Percentiles rank a stretch among this genome's conserved stretches.
Evolutionary conservation across 2,888 invertebrate genomes (phyloP).

Genomic region (Lampropteryx suffumata): DNA sequence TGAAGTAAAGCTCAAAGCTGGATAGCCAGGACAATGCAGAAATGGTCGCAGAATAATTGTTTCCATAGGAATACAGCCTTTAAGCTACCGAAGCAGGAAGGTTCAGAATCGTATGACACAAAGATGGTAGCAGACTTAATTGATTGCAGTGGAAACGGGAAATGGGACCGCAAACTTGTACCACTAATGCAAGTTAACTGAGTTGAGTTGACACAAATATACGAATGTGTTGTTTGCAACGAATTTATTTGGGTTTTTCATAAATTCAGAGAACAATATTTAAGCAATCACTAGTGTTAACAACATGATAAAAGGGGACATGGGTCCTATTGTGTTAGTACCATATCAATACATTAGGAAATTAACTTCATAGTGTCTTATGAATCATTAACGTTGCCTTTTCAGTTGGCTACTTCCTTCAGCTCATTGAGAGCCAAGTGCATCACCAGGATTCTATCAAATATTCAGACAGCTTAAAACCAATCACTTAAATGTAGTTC

Average conservation of each 20-base stretch:
- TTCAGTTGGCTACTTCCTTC: too few species aligned
- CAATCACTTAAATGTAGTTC: constrained; percentile 6
- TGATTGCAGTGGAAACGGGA: constrained; percentile 40
- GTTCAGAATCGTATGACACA: constrained; percentile 19
- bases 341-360: too few species aligned
- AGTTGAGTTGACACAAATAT: constrained; percentile 29
- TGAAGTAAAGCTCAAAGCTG: constrained; percentile 16
- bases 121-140: constrained; percentile 39
- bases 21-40: not conserved
- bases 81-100: not conserved
- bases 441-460: too few species aligned
- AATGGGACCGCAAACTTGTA: constrained; percentile 35
- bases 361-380: too few species aligned
- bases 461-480: not conserved
- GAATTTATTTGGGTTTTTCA: not conserved
- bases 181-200: constrained; percentile 36
- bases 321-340: too few species aligned
- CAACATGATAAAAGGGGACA: too few species aligned
- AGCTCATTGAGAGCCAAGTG: too few species aligned
- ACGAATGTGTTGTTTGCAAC: constrained; percentile 3
- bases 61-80: not conserved
- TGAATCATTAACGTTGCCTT: too few species aligned
- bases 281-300: too few species aligned
- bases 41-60: not conserved
- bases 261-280: not conserved